Base-by-base conservation (phyloP, 1,140 invertebrate genomes). In the Drosophila pandora region DNA sequence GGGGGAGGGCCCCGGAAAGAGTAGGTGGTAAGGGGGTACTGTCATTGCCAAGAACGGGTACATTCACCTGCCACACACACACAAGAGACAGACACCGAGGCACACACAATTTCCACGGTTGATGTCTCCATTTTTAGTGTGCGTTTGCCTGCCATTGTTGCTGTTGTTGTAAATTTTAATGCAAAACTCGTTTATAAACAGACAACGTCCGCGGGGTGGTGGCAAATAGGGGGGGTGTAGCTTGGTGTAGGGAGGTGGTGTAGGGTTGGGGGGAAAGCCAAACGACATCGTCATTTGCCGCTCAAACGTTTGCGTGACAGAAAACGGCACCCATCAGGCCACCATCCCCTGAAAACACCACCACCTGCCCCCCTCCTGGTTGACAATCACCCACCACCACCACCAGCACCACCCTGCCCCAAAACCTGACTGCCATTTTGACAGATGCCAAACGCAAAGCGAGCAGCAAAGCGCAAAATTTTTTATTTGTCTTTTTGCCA, bases 371-470 rank as follows among this genome's bases (percentile, higher is more conserved):
- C 30, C 39, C 37, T n/a, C 53, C 30, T 41, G 25, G 25, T 17
- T 28, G 6, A 57, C 30, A 23, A 8, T 25, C 22, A 25, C 56
- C 39, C 7, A 12, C 3, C 17, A 32, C 39, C 7, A 12, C 3
- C 17, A 32, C 48, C 68, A 13, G 47, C 41, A n/a, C 45, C 30
- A 4, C 23, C 10, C 8, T 30, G 17, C 25, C 25, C 45, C 2
- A 22, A 47, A 54, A 28, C 17, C 32, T 49, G 68, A 54, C 75
- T 70, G 79, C 70, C 79, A 82, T 82, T 83, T 83, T 83, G 79
- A 83, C 79, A 83, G 80, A 83, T 83, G 79, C 75, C 79, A 83
- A 83, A 79, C 64, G 65, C 76, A 84, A 83, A 83, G 72, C 63
- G 79, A 74, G 79, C 63, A 82, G 70, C 75, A 83, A 76, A 82